These are phyloP conservation scores for rabbit (Oryctolagus cuniculus) DNA, from an alignment of 2,113 vertebrate genomes.

Conservation along the genomic window mOryCun1.1 NC_091436.1:112822001-112822500, in stretches of 20 bases:
- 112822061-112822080: slow-evolving; percentile 21
- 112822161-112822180: neutral
- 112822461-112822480: neutral
- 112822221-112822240: neutral
- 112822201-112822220: neutral
- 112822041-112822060: neutral
- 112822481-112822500: neutral
- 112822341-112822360: neutral
- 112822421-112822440: neutral
- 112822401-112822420: neutral
- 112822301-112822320: neutral
- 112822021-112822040: slow-evolving; percentile 59
- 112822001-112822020: neutral
- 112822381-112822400: neutral
- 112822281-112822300: slow-evolving; percentile 33
- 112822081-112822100: neutral
- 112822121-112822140: neutral
- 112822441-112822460: neutral
- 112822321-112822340: neutral
- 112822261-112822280: neutral
- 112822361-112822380: neutral
- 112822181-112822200: neutral
- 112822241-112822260: neutral
- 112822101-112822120: slow-evolving; percentile 16
- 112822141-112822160: neutral